Evolutionary conservation across 1,140 invertebrate genomes (phyloP), one percentile per base, ranked within the genome.

Genomic region (Zelostemma sp.): DNA sequence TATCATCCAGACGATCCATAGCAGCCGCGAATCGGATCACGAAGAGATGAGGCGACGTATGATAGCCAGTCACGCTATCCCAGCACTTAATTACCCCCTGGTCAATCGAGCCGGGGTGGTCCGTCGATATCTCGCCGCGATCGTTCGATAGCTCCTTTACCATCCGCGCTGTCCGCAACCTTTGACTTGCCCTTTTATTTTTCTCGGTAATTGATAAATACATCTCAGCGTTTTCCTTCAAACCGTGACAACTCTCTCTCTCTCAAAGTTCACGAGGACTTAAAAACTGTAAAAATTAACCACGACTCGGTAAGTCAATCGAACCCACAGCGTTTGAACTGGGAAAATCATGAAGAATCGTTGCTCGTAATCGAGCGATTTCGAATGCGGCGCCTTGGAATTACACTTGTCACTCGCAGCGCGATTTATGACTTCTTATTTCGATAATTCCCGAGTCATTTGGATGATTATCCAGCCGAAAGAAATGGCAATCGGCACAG

Each of bases 31-130:
- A 43, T 64, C 43, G 63, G 72, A 78, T 76, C 77, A 76, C 70
- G 77, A 78, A 73, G 73, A 66, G 58, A 72, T 61, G 73, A 72
- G 72, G 72, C 68, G 70, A 77, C 76, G 72, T 80, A 80, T 76
- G 77, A 80, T 72, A 72, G 75, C 58, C 65, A 69, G 76, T 80
- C 79, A 80, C 79, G 79, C 77, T 78, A 80, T 77, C 65, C 66
- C 76, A 63, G 68, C 75, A 77, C 75, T 80, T 80, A 80, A 80
- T 80, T 80, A 80, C 76, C 78, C 70, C 67, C 55, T 48, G 66
- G 60, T 61, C 65, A 67, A 78, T 71, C 56, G 45, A 74, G 45
- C 41, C 77, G 60, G 79, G 79, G 79, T 80, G 77, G 79, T 80
- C 79, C 71, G 49, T 49, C 70, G 62, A 66, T 77, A 73, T 77